Evolutionary conservation across 2,113 vertebrate species (phyloP).

Genomic region (Myanophis thanlyinensis): DNA sequence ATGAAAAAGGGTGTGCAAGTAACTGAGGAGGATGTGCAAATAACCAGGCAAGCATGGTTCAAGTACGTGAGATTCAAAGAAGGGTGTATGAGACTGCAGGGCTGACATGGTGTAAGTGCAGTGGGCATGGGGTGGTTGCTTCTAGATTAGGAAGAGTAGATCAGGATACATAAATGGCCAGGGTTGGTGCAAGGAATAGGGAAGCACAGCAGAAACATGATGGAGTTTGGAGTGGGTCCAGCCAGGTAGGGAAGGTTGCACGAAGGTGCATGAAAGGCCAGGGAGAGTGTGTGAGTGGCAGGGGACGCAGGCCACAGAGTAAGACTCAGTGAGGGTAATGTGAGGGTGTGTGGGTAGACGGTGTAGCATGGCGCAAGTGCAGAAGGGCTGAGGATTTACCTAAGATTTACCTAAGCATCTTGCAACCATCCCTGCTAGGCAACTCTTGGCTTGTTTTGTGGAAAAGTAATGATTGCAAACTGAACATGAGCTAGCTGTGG

Average conservation of each 20-base stretch:
- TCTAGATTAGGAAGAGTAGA: not conserved
- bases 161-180: not conserved
- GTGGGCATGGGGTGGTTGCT: not conserved
- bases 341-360: not conserved
- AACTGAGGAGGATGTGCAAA: too few relatives aligned
- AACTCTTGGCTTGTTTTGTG: too few relatives aligned
- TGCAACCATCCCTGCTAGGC: not conserved
- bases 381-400: not conserved
- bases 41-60: too few relatives aligned
- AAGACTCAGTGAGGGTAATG: not conserved
- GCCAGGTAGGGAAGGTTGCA: not conserved
- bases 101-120: not conserved
- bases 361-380: not conserved
- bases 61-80: too few relatives aligned
- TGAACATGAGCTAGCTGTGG: too few relatives aligned
- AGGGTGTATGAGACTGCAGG: too few relatives aligned
- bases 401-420: not conserved
- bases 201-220: not conserved
- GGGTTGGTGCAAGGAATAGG: not conserved
- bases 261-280: not conserved
- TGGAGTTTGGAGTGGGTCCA: not conserved
- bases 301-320: not conserved
- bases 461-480: too few relatives aligned
- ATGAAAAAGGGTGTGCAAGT: too few relatives aligned
- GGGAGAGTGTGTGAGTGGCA: not conserved